Conservation (phyloP, 1,140 invertebrate species). For the Scylla paramamosain region DNA sequence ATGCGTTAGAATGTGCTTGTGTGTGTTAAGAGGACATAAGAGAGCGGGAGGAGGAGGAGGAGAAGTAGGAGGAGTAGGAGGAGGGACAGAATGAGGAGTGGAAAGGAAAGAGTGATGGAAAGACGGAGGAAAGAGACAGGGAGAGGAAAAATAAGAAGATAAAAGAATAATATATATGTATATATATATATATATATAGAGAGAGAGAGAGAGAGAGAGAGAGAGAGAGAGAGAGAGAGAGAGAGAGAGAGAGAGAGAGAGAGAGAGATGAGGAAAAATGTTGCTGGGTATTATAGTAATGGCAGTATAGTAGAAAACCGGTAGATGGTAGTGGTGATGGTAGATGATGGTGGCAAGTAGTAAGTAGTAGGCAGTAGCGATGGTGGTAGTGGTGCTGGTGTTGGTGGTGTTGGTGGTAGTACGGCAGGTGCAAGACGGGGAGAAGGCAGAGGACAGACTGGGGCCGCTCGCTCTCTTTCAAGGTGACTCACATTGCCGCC, state of each 20-base stretch:
- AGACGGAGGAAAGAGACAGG: conserved; percentile 33
- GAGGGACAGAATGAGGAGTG: neutral
- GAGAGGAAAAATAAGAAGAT: neutral
- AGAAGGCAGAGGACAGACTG: too few species aligned
- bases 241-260: conserved; percentile 52
- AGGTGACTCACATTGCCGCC: conserved; percentile 3
- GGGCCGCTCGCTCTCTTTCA: neutral
- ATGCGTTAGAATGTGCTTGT: neutral
- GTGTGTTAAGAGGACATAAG: neutral
- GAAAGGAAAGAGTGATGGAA: conserved; percentile 23
- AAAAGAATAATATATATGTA: neutral
- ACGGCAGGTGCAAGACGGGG: neutral
- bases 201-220: conserved; percentile 47
- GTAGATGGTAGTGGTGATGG: neutral
- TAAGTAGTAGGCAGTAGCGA: neutral
- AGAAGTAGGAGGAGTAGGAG: too few species aligned
- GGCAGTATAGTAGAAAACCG: neutral
- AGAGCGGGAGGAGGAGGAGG: too few species aligned
- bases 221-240: conserved; percentile 53
- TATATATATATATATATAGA: too few species aligned
- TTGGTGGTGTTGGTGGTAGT: conserved; percentile 6
- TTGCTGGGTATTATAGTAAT: neutral
- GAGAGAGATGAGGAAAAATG: neutral
- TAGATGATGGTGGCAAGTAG: neutral
- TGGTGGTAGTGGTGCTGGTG: neutral